These are phyloP conservation scores for Peribatodes rhomboidaria DNA, from an alignment of 2,888 invertebrate species.

Conservation along the genomic window DNA sequence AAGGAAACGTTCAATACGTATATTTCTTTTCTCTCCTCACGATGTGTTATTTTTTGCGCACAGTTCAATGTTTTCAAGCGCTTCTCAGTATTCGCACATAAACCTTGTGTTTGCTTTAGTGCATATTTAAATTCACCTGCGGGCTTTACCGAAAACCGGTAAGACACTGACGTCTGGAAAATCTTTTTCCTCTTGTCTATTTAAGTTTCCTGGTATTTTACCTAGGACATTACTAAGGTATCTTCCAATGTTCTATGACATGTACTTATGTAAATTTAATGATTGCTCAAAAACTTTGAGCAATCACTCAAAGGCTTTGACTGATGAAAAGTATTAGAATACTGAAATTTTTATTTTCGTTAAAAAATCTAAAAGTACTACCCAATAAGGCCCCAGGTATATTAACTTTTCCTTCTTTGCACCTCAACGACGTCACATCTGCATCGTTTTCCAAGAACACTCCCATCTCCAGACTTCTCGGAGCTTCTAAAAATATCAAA, in stretches of 20 bases:
- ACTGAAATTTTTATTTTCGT: too few relatives aligned
- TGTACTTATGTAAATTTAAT: too few relatives aligned
- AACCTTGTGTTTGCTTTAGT: conserved; percentile 36
- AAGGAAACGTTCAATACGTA: conserved; percentile 33
- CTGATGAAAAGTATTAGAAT: too few relatives aligned
- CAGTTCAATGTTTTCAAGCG: conserved; percentile 22
- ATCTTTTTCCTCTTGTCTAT: conserved; percentile 3
- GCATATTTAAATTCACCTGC: conserved; percentile 33
- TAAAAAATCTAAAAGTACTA: too few relatives aligned
- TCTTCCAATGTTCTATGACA: too few relatives aligned
- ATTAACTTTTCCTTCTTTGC: conserved; percentile 1
- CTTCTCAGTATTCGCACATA: conserved; percentile 34
- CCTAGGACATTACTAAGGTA: background rate
- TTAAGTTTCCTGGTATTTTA: background rate
- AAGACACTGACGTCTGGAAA: background rate
- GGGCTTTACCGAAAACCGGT: background rate
- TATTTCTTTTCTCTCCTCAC: conserved; percentile 29
- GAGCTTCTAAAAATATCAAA: conserved; percentile 37
- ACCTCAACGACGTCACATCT: conserved; percentile 14
- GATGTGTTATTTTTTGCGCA: conserved; percentile 35
- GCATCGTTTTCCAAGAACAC: conserved; percentile 24
- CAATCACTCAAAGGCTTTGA: too few relatives aligned
- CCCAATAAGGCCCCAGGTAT: background rate
- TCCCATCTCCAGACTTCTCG: conserved; percentile 28
- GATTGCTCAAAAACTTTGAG: too few relatives aligned